Evolutionary conservation across 2,113 vertebrate genomes (phyloP).

Genomic region (Tilapia sparmanii): DNA sequence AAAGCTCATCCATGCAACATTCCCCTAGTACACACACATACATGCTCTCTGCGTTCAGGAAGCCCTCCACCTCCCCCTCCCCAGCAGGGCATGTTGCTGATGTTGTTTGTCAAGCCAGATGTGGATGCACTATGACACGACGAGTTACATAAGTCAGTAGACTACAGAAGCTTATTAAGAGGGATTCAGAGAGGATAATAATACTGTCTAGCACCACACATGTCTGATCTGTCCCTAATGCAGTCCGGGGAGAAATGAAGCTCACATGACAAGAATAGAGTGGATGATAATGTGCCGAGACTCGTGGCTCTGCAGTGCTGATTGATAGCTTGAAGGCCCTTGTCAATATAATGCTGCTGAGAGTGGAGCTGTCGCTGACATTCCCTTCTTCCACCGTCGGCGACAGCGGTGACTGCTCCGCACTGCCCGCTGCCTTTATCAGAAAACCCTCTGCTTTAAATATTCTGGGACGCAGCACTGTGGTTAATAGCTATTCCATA

Average conservation of each 20-base stretch:
- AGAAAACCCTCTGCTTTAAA: neutral
- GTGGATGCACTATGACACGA: constrained; percentile 44
- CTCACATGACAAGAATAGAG: constrained; percentile 32
- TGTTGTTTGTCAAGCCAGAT: constrained; percentile 24
- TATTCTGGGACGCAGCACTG: neutral
- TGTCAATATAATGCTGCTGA: constrained; percentile 37
- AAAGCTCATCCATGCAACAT: constrained; percentile 21
- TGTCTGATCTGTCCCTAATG: constrained; percentile 23
- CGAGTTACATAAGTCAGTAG: constrained; percentile 58
- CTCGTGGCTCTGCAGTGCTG: constrained; percentile 1
- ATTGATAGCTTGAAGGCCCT: constrained; percentile 45
- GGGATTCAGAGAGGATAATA: constrained; percentile 40
- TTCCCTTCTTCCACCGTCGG: neutral
- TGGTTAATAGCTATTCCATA: neutral
- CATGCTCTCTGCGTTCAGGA: neutral
- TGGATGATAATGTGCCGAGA: constrained; percentile 27
- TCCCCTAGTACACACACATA: neutral
- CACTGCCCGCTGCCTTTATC: neutral
- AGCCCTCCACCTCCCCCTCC: neutral
- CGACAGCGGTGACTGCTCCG: neutral
- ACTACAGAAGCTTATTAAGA: constrained; percentile 42
- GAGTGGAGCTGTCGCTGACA: neutral
- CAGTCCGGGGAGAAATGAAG: constrained; percentile 10
- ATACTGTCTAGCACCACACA: constrained; percentile 24
- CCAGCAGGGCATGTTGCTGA: neutral